A percentile compares a stretch with the other conserved stretches of the same genome.
Conservation (phyloP, 2,113 vertebrate species). For the Lanius collurio region DNA sequence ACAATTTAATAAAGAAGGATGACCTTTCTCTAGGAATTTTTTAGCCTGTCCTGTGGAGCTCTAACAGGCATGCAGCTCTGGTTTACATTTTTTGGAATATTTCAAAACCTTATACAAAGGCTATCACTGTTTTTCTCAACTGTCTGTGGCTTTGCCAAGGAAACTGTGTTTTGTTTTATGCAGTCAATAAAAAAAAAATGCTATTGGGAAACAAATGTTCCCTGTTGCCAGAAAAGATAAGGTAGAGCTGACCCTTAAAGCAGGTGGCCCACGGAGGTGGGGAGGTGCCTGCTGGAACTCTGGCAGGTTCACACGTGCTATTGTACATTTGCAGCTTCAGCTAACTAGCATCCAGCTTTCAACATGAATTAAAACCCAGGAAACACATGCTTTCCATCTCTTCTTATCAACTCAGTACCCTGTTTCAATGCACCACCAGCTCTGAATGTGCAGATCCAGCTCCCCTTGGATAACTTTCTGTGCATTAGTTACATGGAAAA, state of each 20-base stretch:
- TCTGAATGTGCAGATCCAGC: background rate
- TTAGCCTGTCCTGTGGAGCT: background rate
- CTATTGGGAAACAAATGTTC: background rate
- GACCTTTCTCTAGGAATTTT: background rate
- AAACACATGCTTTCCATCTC: background rate
- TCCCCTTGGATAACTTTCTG: fast-evolving
- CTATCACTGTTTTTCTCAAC: background rate
- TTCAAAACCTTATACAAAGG: background rate
- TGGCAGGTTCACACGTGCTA: fast-evolving
- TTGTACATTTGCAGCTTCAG: background rate
- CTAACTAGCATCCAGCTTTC: fast-evolving
- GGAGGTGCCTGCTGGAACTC: background rate
- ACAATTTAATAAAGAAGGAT: background rate
- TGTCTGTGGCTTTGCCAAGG: background rate
- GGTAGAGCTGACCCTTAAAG: background rate
- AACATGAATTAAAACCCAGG: background rate
- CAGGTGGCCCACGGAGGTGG: background rate
- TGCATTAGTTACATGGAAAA: background rate
- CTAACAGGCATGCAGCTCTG: background rate
- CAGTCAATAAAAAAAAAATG: background rate
- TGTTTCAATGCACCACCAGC: background rate
- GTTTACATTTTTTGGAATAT: background rate
- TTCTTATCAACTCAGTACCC: background rate
- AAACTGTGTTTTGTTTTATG: background rate
- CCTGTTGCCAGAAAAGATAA: background rate